These are phyloP conservation scores for Amblyteles armatorius DNA, from an alignment of 2,888 invertebrate genomes.

Conservation along the genomic window DNA sequence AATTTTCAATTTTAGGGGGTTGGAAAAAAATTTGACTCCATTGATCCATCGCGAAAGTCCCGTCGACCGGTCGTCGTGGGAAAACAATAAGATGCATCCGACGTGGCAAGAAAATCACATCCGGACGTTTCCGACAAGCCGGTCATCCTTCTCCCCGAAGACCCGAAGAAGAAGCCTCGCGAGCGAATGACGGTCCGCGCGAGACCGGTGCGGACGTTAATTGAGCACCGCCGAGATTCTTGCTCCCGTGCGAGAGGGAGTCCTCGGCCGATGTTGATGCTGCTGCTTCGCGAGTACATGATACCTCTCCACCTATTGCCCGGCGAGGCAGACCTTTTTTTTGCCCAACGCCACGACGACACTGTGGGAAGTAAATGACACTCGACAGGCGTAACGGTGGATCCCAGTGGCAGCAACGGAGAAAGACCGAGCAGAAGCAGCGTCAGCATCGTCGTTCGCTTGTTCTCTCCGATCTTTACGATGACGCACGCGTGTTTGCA, in stretches of 20 bases:
- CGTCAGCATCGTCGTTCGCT: slow-evolving; percentile 36
- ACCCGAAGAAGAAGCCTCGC: slow-evolving; percentile 48
- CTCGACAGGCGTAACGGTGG: slow-evolving; percentile 62
- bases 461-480: slow-evolving; percentile 32
- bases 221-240: slow-evolving; percentile 62
- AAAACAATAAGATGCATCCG: slow-evolving; percentile 12
- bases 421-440: slow-evolving; percentile 22
- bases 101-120: slow-evolving; percentile 21
- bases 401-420: slow-evolving; percentile 9
- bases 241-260: slow-evolving; percentile 24
- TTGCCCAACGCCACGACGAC: slow-evolving; percentile 42
- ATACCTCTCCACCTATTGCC: slow-evolving; percentile 18
- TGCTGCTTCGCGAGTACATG: slow-evolving; percentile 38
- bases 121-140: slow-evolving; percentile 40
- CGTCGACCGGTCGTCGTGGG: slow-evolving; percentile 32
- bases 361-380: slow-evolving; percentile 64
- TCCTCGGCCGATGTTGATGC: slow-evolving; percentile 27
- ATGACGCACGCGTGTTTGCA: slow-evolving; percentile 25
- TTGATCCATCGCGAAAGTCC: neutral
- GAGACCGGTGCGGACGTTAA: slow-evolving; percentile 61
- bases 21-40: neutral
- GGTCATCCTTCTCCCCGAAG: slow-evolving; percentile 12
- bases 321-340: slow-evolving; percentile 44
- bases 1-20: neutral
- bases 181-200: slow-evolving; percentile 44